Evolutionary conservation across 2,797 vertebrate species (phyloP), one percentile per base, ranked within the genome.

Genomic region (Enteromius fasciolatus): DNA sequence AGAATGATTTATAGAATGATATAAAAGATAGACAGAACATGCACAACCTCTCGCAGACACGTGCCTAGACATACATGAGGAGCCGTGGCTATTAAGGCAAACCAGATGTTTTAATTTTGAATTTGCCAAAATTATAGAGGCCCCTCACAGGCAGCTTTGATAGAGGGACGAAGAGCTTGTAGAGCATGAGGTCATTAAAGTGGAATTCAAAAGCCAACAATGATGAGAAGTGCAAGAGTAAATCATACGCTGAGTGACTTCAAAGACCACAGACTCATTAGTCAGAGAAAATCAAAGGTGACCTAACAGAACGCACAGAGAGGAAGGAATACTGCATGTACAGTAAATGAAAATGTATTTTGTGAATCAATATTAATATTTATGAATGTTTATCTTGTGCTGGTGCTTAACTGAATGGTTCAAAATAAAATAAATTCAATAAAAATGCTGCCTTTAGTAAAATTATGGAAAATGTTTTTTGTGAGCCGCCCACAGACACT

Each of bases 31-130:
- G 7, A 52, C 10, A 46, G 44, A 50, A 69, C 76, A 84, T 33
- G 52, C n/a, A 77, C 23, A 54, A 48, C n/a, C 44, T 68, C 48
- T 33, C 52, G 14, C 61, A 23, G 28, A 81, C 73, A 82, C 33
- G 54, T 44, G 64, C 69, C 69, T 68, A n/a, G 44, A 78, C 36
- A 78, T 77, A 54, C 31, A 10, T 23, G 63, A 33, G n/a, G 39
- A 66, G 46, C 81, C 87, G 84, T 85, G 85, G 87, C 77, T 84
- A 90, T 92, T 91, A 84, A 52, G 48, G 64, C 69, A 89, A 87
- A 88, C 91, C 90, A 93, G 91, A 93, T 93, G 92, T 90, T 91
- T 82, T 86, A 84, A 90, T 89, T 88, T 87, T 57, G 83, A 84
- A 91, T 85, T 84, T 87, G 83, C 85, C 25, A 63, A 84, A 85